Base-by-base conservation (phyloP, 2,113 vertebrate species). In the Burhinus bistriatus region DNA sequence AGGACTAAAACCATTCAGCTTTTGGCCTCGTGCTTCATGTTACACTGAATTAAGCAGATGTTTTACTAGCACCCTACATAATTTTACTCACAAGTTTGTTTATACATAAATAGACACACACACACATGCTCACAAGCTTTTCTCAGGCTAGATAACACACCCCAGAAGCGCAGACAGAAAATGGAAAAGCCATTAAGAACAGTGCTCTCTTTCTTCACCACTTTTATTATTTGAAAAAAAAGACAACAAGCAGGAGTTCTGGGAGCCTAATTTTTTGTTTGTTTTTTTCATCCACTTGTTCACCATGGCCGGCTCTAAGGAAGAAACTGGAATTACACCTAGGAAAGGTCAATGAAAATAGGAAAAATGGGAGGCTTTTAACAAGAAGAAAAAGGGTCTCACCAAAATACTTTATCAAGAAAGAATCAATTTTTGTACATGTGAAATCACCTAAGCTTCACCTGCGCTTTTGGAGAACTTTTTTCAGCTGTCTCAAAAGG, bases 51-150 rank as follows among this genome's bases (percentile, higher is more conserved):
- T 69, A 89, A 91, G 65, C 15, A 87, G 70, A 77, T 9, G 4
- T 77, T 96, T 85, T 94, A 94, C 89, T 93, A 90, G 26, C 19
- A 72, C 40, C 22, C 45, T 65, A 76, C 34, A 76, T 13, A 47
- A 61, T 83, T 89, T 95, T 89, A 94, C 36, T 55, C 84, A 81
- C 44, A 72, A 73, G 80, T 91, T 93, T 89, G 42, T 93, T 94
- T 93, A 79, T 57, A 82, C 26, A 84, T 55, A 75, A 62, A 93
- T 30, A 91, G 18, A 88, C 36, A 68, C 44, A 68, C 15, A 36
- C 21, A 40, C 22, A n/a, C 9, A 34, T 21, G 16, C 65, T 64
- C 38, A 29, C 7, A 82, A 96, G 52, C 15, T 91, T 80, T 91
- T 70, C 57, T 94, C 44, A 82, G 66, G 23, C 19, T 62, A 87